Evolutionary conservation across 2,113 vertebrate genomes (phyloP), one percentile per base, ranked within the genome.

Genomic region (Anguilla japonica): DNA sequence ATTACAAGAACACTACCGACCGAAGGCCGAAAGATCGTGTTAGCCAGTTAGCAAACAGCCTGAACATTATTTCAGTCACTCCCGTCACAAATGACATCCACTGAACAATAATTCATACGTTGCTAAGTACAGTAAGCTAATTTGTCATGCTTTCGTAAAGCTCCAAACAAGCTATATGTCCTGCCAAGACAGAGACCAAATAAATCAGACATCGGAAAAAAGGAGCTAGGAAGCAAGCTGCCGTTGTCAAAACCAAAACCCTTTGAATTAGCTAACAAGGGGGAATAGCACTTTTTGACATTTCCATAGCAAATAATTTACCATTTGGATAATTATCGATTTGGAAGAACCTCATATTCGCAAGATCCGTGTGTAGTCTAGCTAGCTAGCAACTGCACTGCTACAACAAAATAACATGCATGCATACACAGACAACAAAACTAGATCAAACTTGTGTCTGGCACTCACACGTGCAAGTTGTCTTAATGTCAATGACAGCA

Each of bases 401-500:
- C 60, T 22, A 2, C n/a, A 75, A 34, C 71, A 29, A 34, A n/a
- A 26, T 22, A 22, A 67, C 71, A 75, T 75, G 71, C 71, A 67
- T 8, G 26, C 60, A 9, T 34, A n/a, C n/a, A 29, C 8, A 75
- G 50, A 39, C 75, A 41, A 15, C 16, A 50, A 81, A 34, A 82
- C 20, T 53, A 11, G 13, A 14, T 13, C n/a, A 56, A 79, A n/a
- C 39, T 22, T 57, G n/a, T 63, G 41, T 81, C 56, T 20, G 0
- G n/a, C 86, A 90, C 92, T 90, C 86, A 96, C 95, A 93, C 93
- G 89, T 43, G 93, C 53, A 41, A 96, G 89, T 84, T 91, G 93
- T 88, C 92, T 94, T 26, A 95, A 18, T n/a, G 93, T 88, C 79
- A 94, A 89, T 1, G 93, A 91, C 71, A 94, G 87, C 95, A 96